Evolutionary conservation across 2,888 invertebrate genomes (phyloP).

Genomic region (Poecilus cupreus): DNA sequence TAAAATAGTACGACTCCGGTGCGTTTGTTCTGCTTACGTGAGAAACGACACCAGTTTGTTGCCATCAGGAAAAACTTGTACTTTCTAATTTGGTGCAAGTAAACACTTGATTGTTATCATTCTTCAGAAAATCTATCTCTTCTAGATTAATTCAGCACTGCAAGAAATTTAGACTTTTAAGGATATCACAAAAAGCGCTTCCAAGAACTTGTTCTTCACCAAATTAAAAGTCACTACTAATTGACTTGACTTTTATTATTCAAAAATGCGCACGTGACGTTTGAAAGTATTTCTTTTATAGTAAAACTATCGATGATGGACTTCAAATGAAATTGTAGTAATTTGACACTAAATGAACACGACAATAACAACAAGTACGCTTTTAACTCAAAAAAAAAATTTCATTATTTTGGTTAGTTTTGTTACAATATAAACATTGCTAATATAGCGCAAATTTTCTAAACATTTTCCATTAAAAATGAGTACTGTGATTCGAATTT

Average conservation of each 20-base stretch:
- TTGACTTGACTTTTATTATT: background rate
- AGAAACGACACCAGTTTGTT: slow-evolving; percentile 13
- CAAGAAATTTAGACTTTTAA: background rate
- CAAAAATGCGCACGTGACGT: no score
- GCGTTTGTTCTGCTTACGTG: slow-evolving; percentile 33
- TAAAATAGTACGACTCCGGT: slow-evolving; percentile 11
- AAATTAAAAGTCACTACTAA: background rate
- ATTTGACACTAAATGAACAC: no score
- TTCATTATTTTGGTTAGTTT: no score
- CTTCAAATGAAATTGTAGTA: no score
- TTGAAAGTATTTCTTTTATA: no score
- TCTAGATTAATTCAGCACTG: background rate
- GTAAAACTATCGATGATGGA: no score
- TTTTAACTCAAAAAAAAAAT: no score
- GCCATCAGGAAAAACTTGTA: background rate
- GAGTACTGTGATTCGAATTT: no score
- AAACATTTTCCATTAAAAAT: no score
- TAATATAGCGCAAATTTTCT: no score
- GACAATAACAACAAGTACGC: no score
- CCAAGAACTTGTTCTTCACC: background rate
- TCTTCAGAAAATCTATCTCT: slow-evolving; percentile 3
- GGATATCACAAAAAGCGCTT: background rate
- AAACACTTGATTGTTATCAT: slow-evolving; percentile 34
- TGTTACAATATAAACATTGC: no score
- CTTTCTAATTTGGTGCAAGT: slow-evolving; percentile 29